Percentiles rank a stretch among this genome's conserved stretches.
Conservation (phyloP, 1,140 invertebrate species). For the Coptotermes formosanus region DNA sequence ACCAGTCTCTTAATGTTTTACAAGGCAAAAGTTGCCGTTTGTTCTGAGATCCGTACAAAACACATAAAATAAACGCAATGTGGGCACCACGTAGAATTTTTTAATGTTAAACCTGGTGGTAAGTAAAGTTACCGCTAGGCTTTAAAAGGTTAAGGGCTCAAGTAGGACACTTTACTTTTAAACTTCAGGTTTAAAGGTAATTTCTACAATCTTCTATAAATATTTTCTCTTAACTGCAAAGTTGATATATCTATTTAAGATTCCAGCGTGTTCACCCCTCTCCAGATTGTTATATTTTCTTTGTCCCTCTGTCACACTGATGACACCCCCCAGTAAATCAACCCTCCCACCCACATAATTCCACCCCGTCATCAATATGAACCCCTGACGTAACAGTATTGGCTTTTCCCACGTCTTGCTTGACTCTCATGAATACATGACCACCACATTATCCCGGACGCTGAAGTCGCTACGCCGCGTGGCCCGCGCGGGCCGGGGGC, state of each 20-base stretch:
- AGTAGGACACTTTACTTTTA: no score
- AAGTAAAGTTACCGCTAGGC: no score
- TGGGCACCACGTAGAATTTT: no score
- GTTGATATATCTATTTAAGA: neutral
- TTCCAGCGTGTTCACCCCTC: neutral
- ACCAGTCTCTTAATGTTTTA: no score
- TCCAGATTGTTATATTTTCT: neutral
- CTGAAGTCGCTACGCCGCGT: neutral
- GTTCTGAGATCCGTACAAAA: no score
- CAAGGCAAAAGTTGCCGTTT: no score
- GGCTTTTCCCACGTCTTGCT: neutral
- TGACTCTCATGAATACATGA: slow-evolving; percentile 16
- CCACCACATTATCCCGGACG: neutral
- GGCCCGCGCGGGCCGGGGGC: neutral
- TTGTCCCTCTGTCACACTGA: neutral
- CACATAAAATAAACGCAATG: no score
- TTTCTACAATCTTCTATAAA: no score
- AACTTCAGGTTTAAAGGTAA: no score
- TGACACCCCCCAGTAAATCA: slow-evolving; percentile 17
- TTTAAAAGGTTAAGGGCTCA: no score
- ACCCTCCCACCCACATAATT: slow-evolving; percentile 17
- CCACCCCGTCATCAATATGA: slow-evolving; percentile 9
- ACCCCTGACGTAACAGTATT: slow-evolving; percentile 18
- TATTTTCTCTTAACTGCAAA: no score
- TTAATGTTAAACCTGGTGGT: no score